Percentiles rank a stretch among this genome's conserved stretches.
phyloP scores from a whole-genome alignment of 1,140 invertebrate species.

The Propsilocerus akamusi region DNA sequence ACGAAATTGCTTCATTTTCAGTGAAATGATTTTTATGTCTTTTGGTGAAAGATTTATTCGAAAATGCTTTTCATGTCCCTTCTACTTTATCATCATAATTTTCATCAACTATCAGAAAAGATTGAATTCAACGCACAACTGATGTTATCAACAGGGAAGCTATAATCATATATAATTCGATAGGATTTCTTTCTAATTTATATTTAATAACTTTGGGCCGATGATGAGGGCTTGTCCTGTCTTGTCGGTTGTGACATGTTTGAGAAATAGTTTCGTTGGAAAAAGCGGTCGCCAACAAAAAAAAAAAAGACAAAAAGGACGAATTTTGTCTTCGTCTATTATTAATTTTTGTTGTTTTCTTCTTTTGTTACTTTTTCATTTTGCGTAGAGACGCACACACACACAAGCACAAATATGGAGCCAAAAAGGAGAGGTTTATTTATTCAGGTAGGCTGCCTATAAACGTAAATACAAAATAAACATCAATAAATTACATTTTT shows the following conservation, averaged over 20 bases:
- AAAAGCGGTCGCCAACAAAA: neutral
- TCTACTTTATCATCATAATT: neutral
- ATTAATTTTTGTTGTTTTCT: neutral
- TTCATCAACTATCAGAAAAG: too few relatives aligned
- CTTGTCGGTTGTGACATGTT: neutral
- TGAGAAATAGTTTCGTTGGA: too few relatives aligned
- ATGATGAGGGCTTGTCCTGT: neutral
- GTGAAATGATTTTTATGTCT: too few relatives aligned
- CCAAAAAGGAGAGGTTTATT: neutral
- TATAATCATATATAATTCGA: slow-evolving; percentile 1
- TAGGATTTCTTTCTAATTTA: slow-evolving; percentile 3
- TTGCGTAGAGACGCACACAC: too few relatives aligned
- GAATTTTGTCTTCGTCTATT: neutral
- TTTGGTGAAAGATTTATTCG: neutral
- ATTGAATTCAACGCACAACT: neutral
- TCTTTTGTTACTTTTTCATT: too few relatives aligned
- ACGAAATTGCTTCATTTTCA: slow-evolving; percentile 1
- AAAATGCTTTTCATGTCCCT: neutral
- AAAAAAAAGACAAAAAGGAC: slow-evolving; percentile 2
- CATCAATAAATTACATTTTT: slow-evolving; percentile 2
- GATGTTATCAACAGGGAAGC: neutral
- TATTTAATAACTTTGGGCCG: neutral
- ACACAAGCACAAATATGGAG: too few relatives aligned
- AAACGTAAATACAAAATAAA: slow-evolving; percentile 1
- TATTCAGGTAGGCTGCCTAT: slow-evolving; percentile 1